Base-by-base conservation (phyloP, 2,113 vertebrate species). In the Tinamus guttatus region DNA sequence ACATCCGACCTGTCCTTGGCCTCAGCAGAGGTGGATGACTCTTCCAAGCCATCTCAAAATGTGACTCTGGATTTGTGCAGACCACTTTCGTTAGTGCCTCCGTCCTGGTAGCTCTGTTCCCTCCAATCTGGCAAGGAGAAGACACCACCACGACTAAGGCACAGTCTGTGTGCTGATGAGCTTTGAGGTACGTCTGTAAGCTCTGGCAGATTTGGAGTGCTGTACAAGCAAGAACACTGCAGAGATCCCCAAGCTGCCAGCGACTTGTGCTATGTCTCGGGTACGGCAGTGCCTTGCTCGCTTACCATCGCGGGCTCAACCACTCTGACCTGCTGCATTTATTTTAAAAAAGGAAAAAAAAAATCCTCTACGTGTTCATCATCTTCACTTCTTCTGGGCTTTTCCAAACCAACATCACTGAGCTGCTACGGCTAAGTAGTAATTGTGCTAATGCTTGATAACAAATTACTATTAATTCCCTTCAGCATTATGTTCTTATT, bases 341-440 rank as follows among this genome's bases (percentile, higher is more conserved):
- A 11, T 85, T 71, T 62, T 45, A 32, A 2, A 1, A 1, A 5
- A 4, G 19, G 6, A 40, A 40, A 5, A 4, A 20, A 5, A 52
- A 32, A 3, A 1, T 68, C 70, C 71, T 85, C 63, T 76, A 10
- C 36, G 24, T 17, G 11, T 49, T 85, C 28, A n/a, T 58, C 28
- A 21, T 69, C 65, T 40, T 56, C 69, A 27, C 32, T 70, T 5
- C 45, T 85, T 60, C 32, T 45, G 45, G 51, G 25, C 25, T 9
- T 79, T 70, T 76, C 13, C 28, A 79, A 58, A 36, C 16, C 51
- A 51, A 74, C 32, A 9, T 65, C 67, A 15, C 28, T 45, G 76
- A 43, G 63, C 41, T 82, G 19, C 24, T 79, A 38, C 41, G n/a
- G 40, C 43, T 40, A 51, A 52, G 47, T 82, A 40, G n/a, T 58